Base-by-base conservation (phyloP, 1,140 invertebrate genomes). In the Temnothorax nylanderi region DNA sequence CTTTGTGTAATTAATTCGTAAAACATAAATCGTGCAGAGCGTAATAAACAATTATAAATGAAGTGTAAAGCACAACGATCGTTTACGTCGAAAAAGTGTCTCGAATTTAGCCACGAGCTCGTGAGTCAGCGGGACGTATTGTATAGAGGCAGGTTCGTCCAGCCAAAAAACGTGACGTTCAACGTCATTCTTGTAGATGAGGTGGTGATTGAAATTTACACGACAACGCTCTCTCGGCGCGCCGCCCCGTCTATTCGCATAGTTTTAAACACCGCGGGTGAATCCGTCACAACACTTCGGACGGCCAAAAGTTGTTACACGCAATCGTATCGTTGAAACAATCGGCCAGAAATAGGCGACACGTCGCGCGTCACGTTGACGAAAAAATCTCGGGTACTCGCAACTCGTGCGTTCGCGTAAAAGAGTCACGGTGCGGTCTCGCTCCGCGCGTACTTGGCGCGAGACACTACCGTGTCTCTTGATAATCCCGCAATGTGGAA, bases 281-380 rank as follows among this genome's bases (percentile, higher is more conserved):
- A 71, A 49, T 26, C 21, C 49, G 56, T 89, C 47, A 56, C 21
- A 77, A 78, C 4, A 34, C 16, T 56, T 32, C 51, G 4, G 7
- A 13, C 51, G 21, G 69, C 69, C 76, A 89, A 82, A 86, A 67
- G 2, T 60, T 69, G 49, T 81, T 88, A 67, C 58, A 26, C 7
- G 62, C 51, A 13, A 80, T 8, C n/a, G 51, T 62, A 64, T 54
- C 44, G 37, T 72, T 75, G 58, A 85, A 82, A 62, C 51, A 58
- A 76, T 76, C 16, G 34, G 49, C 47, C 64, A 69, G 21, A 81
- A 81, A 81, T 81, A 81, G 62, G 0, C 47, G 77, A 41, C 32
- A 47, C 60, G 76, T 77, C 16, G 8, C 44, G 60, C 60, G 76
- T 80, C 77, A 69, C 3, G 37, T 13, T 6, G n/a, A 47, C 51